These are phyloP conservation scores for Hydrozoanthus gracilis DNA, from an alignment of 92 coral and sea anemone species.

Conservation along the genomic window DNA sequence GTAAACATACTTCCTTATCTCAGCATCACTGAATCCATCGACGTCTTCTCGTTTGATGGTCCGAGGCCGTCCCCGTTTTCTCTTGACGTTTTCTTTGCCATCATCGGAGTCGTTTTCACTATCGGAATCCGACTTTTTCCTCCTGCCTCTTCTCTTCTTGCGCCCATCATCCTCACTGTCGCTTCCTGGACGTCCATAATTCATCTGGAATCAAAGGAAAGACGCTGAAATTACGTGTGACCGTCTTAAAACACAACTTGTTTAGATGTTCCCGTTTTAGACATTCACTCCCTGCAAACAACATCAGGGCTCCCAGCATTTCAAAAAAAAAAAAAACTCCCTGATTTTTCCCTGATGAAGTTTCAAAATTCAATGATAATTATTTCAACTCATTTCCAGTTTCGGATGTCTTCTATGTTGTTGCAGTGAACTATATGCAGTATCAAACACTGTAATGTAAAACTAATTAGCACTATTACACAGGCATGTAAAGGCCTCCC, in stretches of 20 bases:
- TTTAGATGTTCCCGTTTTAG: background rate
- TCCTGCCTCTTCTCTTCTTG: conserved; percentile 68
- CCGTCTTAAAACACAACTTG: background rate
- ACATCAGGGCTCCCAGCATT: no score
- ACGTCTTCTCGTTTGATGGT: conserved; percentile 97
- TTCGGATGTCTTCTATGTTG: no score
- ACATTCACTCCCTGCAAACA: no score
- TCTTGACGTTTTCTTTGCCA: conserved; percentile 76
- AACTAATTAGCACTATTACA: no score
- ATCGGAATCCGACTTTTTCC: conserved; percentile 79
- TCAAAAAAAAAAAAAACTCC: no score
- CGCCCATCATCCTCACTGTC: conserved; percentile 83
- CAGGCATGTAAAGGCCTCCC: no score
- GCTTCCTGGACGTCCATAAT: conserved; percentile 74
- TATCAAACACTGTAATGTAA: no score
- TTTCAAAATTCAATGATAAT: no score
- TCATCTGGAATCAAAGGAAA: conserved; percentile 71
- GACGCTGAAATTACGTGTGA: background rate
- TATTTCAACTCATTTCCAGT: no score
- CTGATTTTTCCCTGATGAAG: no score
- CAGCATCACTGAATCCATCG: conserved; percentile 94
- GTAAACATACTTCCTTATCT: conserved; percentile 82
- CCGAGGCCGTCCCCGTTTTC: conserved; percentile 96
- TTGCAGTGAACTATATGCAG: no score
- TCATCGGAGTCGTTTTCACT: conserved; percentile 92